These are phyloP conservation scores for Lasaia peninsularis DNA, from an alignment of 1,140 invertebrate species.

Conservation along the genomic window DNA sequence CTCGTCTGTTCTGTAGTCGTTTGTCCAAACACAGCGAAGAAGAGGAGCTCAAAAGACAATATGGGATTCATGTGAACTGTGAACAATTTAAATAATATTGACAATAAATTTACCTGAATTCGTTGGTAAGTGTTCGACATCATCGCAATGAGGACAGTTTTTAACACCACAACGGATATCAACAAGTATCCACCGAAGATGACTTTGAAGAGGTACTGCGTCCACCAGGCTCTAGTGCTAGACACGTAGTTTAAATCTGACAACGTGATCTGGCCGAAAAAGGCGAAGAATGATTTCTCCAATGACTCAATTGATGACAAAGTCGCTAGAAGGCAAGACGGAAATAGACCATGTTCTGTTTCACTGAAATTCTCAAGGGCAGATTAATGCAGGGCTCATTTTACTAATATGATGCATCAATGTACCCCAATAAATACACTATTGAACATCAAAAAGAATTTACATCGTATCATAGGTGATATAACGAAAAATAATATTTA, in stretches of 20 bases:
- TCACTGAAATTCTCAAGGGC: constrained; percentile 41
- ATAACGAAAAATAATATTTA: neutral
- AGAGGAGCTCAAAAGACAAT: constrained; percentile 96
- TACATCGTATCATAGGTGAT: constrained; percentile 16
- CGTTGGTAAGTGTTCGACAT: constrained; percentile 99
- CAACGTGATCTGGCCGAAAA: constrained; percentile 97
- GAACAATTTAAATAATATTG: constrained; percentile 76
- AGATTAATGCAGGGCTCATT: constrained; percentile 48
- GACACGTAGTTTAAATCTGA: constrained; percentile 87
- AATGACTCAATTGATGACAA: constrained; percentile 93
- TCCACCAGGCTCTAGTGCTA: constrained; percentile 83
- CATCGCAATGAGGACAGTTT: constrained; percentile 99
- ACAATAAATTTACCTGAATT: constrained; percentile 86
- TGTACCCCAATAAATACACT: constrained; percentile 22
- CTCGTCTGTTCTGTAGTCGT: constrained; percentile 90
- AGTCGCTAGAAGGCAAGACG: constrained; percentile 81
- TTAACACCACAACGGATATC: constrained; percentile 97
- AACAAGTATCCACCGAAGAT: constrained; percentile 98
- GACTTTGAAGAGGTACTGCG: constrained; percentile 88
- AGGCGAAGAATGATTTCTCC: constrained; percentile 98
- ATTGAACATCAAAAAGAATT: constrained; percentile 29
- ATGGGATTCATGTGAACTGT: constrained; percentile 92
- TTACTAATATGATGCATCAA: constrained; percentile 22
- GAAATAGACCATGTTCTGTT: constrained; percentile 56
- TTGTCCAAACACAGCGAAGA: constrained; percentile 99